phyloP scores from a whole-genome alignment of 2,888 invertebrate species.

The Dysmachus trigonus region DNA sequence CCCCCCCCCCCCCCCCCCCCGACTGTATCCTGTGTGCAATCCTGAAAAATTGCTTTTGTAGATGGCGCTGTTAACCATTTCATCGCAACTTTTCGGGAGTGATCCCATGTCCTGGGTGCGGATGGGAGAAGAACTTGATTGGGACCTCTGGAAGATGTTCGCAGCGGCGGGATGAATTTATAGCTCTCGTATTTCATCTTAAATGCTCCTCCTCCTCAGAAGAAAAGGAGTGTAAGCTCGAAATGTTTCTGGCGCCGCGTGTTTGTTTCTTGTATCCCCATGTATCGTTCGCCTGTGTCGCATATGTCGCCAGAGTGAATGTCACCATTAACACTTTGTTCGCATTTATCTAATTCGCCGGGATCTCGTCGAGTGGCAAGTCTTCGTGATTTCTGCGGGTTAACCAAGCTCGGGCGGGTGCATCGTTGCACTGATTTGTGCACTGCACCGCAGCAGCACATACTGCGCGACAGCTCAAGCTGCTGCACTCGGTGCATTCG shows the following conservation, averaged over 20 bases:
- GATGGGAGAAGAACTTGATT: background rate
- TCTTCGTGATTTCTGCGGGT: constrained; percentile 31
- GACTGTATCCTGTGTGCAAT: background rate
- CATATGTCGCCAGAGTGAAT: constrained; percentile 3
- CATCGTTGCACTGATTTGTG: constrained; percentile 27
- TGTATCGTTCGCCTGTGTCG: background rate
- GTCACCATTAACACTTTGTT: constrained; percentile 32
- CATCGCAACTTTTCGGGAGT: background rate
- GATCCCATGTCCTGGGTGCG: background rate
- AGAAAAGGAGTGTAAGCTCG: background rate
- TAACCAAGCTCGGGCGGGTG: background rate
- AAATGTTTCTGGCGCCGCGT: constrained; percentile 12
- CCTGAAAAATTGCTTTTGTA: constrained; percentile 5
- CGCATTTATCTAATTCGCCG: constrained; percentile 22
- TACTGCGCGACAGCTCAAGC: background rate
- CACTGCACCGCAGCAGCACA: background rate
- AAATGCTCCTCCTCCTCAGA: background rate
- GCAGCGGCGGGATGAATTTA: background rate
- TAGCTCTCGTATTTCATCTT: background rate
- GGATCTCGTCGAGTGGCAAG: constrained; percentile 23
- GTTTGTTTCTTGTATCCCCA: background rate
- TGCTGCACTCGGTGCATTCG: background rate
- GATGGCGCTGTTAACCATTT: background rate
- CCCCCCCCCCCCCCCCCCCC: background rate
- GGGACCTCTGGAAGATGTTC: background rate